Evolutionary conservation across 2,797 vertebrate genomes (phyloP).

Genomic region (Rhincodon typus): DNA sequence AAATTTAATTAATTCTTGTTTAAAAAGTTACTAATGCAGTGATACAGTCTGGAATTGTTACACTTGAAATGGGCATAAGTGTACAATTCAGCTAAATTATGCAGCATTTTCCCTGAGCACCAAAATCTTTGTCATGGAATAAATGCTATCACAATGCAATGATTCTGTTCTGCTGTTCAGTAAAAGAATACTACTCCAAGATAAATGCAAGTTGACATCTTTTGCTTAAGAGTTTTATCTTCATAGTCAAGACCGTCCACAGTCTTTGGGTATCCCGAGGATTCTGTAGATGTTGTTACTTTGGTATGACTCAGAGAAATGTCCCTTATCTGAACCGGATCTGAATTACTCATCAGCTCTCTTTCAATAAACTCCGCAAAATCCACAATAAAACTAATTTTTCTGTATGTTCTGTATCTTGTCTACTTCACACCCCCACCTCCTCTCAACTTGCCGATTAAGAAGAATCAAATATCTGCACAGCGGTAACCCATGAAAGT

Average conservation of each 20-base stretch:
- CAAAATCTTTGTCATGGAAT: neutral
- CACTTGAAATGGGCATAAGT: neutral
- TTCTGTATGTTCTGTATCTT: neutral
- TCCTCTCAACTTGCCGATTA: neutral
- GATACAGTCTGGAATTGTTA: neutral
- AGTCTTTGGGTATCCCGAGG: neutral
- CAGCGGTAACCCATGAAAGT: neutral
- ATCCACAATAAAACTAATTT: neutral
- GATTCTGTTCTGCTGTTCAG: neutral
- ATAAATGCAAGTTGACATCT: neutral
- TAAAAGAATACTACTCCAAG: neutral
- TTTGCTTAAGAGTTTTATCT: neutral
- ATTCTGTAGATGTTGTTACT: neutral
- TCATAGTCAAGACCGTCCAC: too few relatives aligned
- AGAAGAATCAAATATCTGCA: neutral
- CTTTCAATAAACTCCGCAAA: neutral
- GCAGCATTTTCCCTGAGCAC: neutral
- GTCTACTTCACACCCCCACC: too few relatives aligned
- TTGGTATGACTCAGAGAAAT: neutral
- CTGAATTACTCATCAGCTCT: neutral
- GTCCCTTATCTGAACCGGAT: neutral
- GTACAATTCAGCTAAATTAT: neutral
- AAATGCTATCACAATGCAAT: neutral
- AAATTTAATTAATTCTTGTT: neutral
- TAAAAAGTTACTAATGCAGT: neutral